A percentile compares a stretch with the other conserved stretches of the same genome.
These are phyloP conservation scores for Poicephalus gulielmi DNA, from an alignment of 2,113 vertebrate species.

Conservation along the genomic window DNA sequence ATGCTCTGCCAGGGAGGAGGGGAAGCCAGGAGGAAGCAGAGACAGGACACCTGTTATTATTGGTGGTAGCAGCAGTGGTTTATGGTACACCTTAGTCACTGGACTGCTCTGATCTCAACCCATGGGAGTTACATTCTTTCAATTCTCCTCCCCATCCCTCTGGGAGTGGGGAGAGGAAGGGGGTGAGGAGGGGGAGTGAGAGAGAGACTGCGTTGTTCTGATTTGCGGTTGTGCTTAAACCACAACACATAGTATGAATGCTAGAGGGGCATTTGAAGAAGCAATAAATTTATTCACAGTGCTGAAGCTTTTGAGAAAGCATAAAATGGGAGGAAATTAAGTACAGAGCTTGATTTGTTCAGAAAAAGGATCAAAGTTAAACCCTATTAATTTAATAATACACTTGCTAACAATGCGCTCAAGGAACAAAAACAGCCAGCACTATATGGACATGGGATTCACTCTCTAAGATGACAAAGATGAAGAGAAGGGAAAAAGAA, in stretches of 20 bases:
- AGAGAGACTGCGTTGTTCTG: too few species aligned
- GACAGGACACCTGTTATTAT: too few species aligned
- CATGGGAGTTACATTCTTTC: too few species aligned
- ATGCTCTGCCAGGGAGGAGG: too few species aligned
- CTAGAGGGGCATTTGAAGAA: neutral
- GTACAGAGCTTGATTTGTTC: constrained; percentile 7
- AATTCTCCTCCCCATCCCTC: too few species aligned
- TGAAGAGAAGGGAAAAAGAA: neutral
- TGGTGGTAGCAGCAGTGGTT: too few species aligned
- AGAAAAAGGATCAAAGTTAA: constrained; percentile 50
- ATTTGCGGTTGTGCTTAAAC: too few species aligned
- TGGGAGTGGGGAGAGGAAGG: too few species aligned
- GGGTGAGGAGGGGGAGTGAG: too few species aligned
- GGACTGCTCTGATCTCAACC: too few species aligned
- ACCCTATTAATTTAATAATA: constrained; percentile 42
- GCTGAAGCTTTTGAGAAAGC: neutral
- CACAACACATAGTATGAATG: neutral
- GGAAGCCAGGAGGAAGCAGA: too few species aligned
- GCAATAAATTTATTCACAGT: constrained; percentile 26
- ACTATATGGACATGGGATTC: neutral
- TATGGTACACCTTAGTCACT: too few species aligned
- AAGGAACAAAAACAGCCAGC: neutral
- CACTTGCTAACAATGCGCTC: neutral
- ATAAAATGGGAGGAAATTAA: constrained; percentile 25
- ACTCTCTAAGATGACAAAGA: neutral